Conservation (phyloP, 2,888 invertebrate genomes). For the Aphidoletes aphidimyza region DNA sequence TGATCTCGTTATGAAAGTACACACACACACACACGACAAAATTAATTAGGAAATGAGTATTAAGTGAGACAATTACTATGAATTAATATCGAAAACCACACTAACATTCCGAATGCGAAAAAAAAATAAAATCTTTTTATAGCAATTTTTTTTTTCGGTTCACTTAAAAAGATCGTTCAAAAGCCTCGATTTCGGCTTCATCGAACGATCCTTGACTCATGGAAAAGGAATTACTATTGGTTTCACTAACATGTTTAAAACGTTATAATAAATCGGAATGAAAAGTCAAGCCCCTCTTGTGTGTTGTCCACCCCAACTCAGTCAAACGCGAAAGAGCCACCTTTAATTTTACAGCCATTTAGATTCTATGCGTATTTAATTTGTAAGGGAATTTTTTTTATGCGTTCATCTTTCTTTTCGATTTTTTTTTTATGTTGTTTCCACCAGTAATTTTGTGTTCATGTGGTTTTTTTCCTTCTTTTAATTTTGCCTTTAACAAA, state of each 20-base stretch:
- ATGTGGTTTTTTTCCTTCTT: neutral
- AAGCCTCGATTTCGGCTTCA: neutral
- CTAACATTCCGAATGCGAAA: slow-evolving; percentile 40
- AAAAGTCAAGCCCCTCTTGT: slow-evolving; percentile 12
- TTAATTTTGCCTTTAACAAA: neutral
- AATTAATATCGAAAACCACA: slow-evolving; percentile 1
- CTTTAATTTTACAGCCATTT: neutral
- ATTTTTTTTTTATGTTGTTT: neutral
- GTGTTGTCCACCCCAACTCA: neutral
- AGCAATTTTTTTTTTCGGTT: slow-evolving; percentile 44
- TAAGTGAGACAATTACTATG: slow-evolving; percentile 18
- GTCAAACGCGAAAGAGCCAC: neutral
- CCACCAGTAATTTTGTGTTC: slow-evolving; percentile 51
- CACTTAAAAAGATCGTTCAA: neutral
- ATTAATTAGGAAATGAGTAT: slow-evolving; percentile 6
- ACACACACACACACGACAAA: slow-evolving; percentile 19
- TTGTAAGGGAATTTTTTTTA: neutral
- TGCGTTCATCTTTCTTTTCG: neutral
- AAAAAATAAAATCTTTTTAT: slow-evolving; percentile 28
- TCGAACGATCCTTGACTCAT: neutral
- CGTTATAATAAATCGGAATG: slow-evolving; percentile 20
- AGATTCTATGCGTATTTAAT: slow-evolving; percentile 19
- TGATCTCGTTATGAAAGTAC: slow-evolving; percentile 47
- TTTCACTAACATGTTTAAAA: slow-evolving; percentile 31
- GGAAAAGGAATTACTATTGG: slow-evolving; percentile 45